A percentile compares a stretch with the other conserved stretches of the same genome.
These are phyloP conservation scores for Macropodus opercularis DNA, from an alignment of 2,797 vertebrate genomes.

Conservation along the genomic window DNA sequence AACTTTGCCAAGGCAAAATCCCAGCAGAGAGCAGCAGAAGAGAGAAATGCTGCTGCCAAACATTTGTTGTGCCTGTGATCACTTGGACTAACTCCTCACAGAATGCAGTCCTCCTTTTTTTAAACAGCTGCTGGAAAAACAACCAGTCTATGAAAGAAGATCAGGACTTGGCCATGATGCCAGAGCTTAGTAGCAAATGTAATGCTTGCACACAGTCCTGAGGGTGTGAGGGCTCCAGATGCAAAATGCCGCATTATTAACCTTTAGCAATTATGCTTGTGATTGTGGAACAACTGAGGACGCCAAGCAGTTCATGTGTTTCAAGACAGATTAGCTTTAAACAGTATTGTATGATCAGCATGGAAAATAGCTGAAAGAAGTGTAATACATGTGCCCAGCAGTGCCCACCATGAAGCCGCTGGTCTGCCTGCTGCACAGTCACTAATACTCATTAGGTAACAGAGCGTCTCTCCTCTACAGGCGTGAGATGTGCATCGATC, in stretches of 20 bases:
- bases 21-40: conserved; percentile 55
- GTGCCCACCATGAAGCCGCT: too few species aligned
- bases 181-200: conserved; percentile 26
- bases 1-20: conserved; percentile 53
- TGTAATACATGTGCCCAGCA: too few species aligned
- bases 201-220: conserved; percentile 18
- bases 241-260: conserved; percentile 44
- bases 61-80: conserved; percentile 65
- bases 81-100: conserved; percentile 49
- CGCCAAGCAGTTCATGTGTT: conserved; percentile 30
- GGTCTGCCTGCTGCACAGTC: too few species aligned
- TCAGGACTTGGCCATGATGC: conserved; percentile 20
- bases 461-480: background rate
- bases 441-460: background rate
- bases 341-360: too few species aligned
- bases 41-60: conserved; percentile 58
- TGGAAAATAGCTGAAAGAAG: too few species aligned
- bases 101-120: conserved; percentile 31
- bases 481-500: background rate
- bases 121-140: conserved; percentile 48
- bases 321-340: conserved; percentile 16
- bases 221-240: conserved; percentile 35
- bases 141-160: conserved; percentile 21
- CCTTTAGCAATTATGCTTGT: conserved; percentile 43
- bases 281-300: conserved; percentile 23